Percentiles rank a stretch among this genome's conserved stretches.
These are phyloP conservation scores for Elysia chlorotica DNA, from an alignment of 1,140 invertebrate species.

Conservation along the genomic window DNA sequence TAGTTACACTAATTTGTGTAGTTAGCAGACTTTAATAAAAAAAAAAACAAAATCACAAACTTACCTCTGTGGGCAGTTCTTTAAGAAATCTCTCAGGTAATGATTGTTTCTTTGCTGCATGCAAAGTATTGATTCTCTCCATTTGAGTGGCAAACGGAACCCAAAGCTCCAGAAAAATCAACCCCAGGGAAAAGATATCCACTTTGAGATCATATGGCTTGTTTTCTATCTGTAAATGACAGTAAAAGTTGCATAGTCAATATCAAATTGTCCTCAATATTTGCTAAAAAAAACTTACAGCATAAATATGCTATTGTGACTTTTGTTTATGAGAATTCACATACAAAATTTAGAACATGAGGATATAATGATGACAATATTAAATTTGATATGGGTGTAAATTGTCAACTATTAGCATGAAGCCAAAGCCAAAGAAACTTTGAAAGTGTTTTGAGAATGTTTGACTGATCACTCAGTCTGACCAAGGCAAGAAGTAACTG, in stretches of 20 bases:
- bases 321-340: background rate
- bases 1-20: too few species aligned
- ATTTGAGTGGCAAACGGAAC: slow-evolving; percentile 88
- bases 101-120: slow-evolving; percentile 69
- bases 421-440: too few species aligned
- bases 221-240: slow-evolving; percentile 67
- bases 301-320: background rate
- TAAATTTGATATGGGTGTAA: too few species aligned
- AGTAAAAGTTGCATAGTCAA: background rate
- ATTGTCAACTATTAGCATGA: too few species aligned
- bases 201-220: slow-evolving; percentile 90
- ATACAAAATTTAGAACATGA: too few species aligned
- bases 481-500: too few species aligned
- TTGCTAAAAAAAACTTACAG: background rate
- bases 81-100: slow-evolving; percentile 75
- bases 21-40: too few species aligned
- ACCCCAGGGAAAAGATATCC: slow-evolving; percentile 93
- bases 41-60: too few species aligned
- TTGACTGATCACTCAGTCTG: too few species aligned
- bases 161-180: slow-evolving; percentile 92
- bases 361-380: too few species aligned
- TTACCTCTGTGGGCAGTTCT: slow-evolving; percentile 74
- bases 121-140: slow-evolving; percentile 73
- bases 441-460: too few species aligned
- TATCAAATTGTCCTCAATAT: background rate